These are phyloP conservation scores for Camponotus vicinus DNA, from an alignment of 1,140 invertebrate species.

Conservation along the genomic window DNA sequence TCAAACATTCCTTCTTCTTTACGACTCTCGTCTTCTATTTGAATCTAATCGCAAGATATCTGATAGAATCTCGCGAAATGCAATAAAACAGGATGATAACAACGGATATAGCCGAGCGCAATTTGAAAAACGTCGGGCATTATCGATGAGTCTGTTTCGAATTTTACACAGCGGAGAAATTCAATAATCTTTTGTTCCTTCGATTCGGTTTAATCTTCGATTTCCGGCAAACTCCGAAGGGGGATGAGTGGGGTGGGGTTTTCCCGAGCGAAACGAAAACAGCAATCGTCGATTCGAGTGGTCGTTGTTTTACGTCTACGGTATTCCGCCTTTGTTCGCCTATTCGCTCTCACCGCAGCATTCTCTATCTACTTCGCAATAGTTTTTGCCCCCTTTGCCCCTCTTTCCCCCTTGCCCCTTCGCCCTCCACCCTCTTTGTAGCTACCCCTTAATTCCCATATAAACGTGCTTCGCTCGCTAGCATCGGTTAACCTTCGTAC, in stretches of 20 bases:
- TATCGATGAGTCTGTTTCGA: slow-evolving; percentile 42
- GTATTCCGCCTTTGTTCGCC: slow-evolving; percentile 53
- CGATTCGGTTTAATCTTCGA: slow-evolving; percentile 62
- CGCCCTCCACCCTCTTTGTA: neutral
- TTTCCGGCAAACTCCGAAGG: slow-evolving; percentile 32
- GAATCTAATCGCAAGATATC: neutral
- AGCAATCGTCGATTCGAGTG: slow-evolving; percentile 60
- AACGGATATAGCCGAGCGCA: neutral
- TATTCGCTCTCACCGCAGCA: slow-evolving; percentile 46
- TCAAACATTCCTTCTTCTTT: neutral
- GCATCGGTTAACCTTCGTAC: slow-evolving; percentile 56
- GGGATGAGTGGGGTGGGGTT: slow-evolving; percentile 29
- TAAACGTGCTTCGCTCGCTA: slow-evolving; percentile 40
- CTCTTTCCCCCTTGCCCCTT: neutral
- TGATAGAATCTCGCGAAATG: neutral
- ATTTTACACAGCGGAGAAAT: slow-evolving; percentile 49
- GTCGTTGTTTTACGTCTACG: slow-evolving; percentile 58
- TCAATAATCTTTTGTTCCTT: slow-evolving; percentile 60
- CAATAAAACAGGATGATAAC: neutral
- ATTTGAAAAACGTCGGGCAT: slow-evolving; percentile 31
- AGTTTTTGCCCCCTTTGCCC: slow-evolving; percentile 42
- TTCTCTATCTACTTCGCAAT: slow-evolving; percentile 56
- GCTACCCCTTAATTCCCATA: slow-evolving; percentile 41
- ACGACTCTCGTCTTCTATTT: too few species aligned
- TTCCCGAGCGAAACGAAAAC: slow-evolving; percentile 54